Evolutionary conservation across 1,140 invertebrate genomes (phyloP), one percentile per base, ranked within the genome.

Genomic region (Halesus radiatus): DNA sequence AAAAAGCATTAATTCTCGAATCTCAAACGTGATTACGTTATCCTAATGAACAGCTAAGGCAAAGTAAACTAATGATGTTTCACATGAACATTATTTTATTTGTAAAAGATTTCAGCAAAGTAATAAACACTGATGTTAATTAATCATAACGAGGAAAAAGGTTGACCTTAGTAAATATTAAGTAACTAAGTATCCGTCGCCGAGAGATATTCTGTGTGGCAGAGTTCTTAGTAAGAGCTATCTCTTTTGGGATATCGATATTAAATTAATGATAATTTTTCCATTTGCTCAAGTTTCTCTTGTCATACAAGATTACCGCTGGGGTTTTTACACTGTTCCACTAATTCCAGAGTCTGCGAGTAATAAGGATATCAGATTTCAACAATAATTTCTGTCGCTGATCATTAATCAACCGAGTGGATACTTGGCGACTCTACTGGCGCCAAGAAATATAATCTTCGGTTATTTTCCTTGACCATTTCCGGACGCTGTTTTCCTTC

Each of bases 361-460:
- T 80, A 72, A 80, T 75, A 62, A 74, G 64, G 78, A 29, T 66
- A 80, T 80, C 78, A 37, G 45, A 45, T 80, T 50, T 56, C 78
- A 60, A 75, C 68, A 56, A 74, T 74, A 76, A 80, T 76, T 80
- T 66, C 58, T 53, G 45, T 74, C 64, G 45, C 10, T 18, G 26
- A 29, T 23, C 70, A 80, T 80, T 62, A 80, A 70, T 74, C 78
- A 75, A 45, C 37, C 5, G 5, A 29, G 22, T 22, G 37, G 23
- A 18, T 64, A 16, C 4, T 64, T 0, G 23, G 18, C 13, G 60
- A 16, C 60, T 16, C 23, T 64, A 8, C 23, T 64, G 60, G 60
- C 60, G 60, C 60, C 60, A 29, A 29, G 60, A 29, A 64, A 29
- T 29, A 64, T 64, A 64, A 64, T 64, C 60, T 64, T 29, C 23